phyloP scores from a whole-genome alignment of 2,888 invertebrate species.

The Mimachlamys varia region DNA sequence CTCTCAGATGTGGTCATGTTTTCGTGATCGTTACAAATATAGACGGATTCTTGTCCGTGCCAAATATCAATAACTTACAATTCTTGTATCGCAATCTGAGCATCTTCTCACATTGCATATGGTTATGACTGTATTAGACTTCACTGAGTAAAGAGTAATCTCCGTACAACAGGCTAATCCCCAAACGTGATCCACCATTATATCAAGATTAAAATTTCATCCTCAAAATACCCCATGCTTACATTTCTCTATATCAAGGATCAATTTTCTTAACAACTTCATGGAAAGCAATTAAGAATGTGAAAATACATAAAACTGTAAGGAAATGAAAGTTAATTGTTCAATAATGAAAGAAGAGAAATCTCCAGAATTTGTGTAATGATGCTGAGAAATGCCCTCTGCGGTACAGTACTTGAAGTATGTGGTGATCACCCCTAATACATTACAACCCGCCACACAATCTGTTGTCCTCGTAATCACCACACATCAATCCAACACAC shows the following conservation, averaged over 20 bases:
- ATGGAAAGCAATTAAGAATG: background rate
- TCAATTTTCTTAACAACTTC: conserved; percentile 15
- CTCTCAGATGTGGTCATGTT: background rate
- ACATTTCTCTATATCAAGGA: background rate
- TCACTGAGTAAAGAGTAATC: background rate
- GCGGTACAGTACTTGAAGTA: background rate
- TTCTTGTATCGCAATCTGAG: background rate
- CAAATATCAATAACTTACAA: background rate
- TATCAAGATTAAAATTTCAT: background rate
- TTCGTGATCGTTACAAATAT: background rate
- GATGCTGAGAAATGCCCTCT: background rate
- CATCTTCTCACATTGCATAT: background rate
- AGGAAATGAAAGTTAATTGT: conserved; percentile 19
- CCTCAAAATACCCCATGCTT: background rate
- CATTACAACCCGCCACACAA: background rate
- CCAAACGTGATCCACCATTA: background rate
- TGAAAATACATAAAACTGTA: background rate
- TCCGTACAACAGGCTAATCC: background rate
- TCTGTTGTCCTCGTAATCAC: background rate
- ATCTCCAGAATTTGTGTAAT: background rate
- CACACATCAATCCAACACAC: background rate
- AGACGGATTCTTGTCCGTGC: background rate
- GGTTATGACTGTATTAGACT: background rate
- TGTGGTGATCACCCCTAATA: background rate
- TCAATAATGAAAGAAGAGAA: background rate